Percentiles rank a stretch among this genome's conserved stretches.
Conservation (phyloP, 2,113 vertebrate species). For the Cathartes aura region DNA sequence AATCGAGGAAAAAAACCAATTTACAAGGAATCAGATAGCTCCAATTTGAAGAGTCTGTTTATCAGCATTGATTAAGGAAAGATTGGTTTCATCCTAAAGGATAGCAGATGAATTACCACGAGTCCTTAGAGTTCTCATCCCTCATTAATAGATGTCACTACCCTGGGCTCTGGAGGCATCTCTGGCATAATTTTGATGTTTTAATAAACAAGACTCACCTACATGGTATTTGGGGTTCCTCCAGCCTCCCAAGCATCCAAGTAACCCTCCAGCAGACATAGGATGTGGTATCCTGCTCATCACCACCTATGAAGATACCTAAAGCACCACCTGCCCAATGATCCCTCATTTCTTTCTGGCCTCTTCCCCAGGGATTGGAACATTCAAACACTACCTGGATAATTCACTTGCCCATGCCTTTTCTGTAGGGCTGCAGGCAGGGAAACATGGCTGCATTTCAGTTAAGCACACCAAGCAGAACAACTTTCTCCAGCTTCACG, state of each 20-base stretch:
- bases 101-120: background rate
- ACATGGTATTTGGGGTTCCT: background rate
- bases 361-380: background rate
- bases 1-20: background rate
- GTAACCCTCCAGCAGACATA: background rate
- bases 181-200: background rate
- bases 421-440: background rate
- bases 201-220: background rate
- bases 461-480: background rate
- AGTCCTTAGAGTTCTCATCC: background rate
- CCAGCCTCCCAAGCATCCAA: background rate
- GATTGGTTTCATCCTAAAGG: background rate
- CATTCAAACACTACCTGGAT: background rate
- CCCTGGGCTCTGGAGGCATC: background rate
- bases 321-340: background rate
- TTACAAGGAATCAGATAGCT: background rate
- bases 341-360: background rate
- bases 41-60: background rate
- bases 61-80: background rate
- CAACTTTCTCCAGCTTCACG: background rate
- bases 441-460: background rate
- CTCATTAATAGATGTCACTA: background rate
- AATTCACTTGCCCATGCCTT: background rate
- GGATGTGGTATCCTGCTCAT: background rate
- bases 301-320: background rate